Base-by-base conservation (phyloP, 2,888 invertebrate genomes). In the Drosophila subquinaria region DNA sequence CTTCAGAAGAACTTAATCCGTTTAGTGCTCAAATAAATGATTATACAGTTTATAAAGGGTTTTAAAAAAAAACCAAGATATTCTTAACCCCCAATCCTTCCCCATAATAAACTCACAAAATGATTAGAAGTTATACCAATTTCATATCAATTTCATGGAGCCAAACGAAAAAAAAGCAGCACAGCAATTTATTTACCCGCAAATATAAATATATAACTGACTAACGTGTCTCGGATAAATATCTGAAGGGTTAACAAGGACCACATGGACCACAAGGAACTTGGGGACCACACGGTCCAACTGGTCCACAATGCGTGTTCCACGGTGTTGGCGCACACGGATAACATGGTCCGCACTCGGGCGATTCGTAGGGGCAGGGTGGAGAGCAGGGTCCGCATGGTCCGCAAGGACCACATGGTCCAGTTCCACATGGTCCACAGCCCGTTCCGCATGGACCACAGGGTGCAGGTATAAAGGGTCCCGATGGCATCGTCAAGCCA, bases 251-350 rank as follows among this genome's bases (percentile, higher is more conserved):
- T 23, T 17, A 51, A 61, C 51, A 57, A 23, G 51, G 51, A 51
- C 51, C 51, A 51, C 36, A 35, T 6, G 38, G 40, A 42, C 51
- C 36, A 51, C 51, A 51, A 13, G 51, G 51, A 13, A 56, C 43
- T 33, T 56, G 38, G 13, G 40, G 36, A 52, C 66, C 51, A 51
- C 51, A 51, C 20, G 51, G 51, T 36, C 51, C 51, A 20, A 51
- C 51, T 20, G 51, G 51, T 13, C 51, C 51, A n/a, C 51, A 51
- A 51, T 51, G 51, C 8, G 51, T 51, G 9, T 51, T 51, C 51
- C 51, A 47, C 4, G 47, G 48, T 6, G 51, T 51, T 13, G 51
- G 51, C 9, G 51, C 51, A 20, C 51, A 51, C 8, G 51, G 51
- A 36, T 51, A 51, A n/a, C 51, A 51, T 1, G 51, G 51, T 51